Conservation (phyloP, 2,797 vertebrate species). For the Benthosema pterotum region DNA sequence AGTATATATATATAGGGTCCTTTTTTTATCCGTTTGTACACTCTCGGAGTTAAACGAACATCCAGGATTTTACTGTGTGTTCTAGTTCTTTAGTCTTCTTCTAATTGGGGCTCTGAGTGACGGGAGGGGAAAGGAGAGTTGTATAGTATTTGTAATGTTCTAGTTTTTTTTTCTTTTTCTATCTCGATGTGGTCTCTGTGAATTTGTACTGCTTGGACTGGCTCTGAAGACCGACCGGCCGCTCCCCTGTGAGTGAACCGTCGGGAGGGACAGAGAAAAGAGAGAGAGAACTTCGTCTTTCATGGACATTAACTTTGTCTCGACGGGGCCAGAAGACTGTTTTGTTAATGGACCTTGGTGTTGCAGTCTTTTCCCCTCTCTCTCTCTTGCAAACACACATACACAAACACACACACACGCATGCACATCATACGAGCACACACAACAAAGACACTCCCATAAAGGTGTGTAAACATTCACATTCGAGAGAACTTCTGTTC, state of each 20-base stretch:
- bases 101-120: slow-evolving; percentile 29
- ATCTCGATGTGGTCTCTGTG: slow-evolving; percentile 74
- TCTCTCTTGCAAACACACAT: slow-evolving; percentile 21
- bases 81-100: slow-evolving; percentile 66
- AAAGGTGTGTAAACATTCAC: neutral
- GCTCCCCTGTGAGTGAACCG: slow-evolving; percentile 33
- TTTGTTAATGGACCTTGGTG: slow-evolving; percentile 46
- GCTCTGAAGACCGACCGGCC: slow-evolving; percentile 50
- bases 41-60: too few relatives aligned
- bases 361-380: slow-evolving; percentile 25
- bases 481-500: slow-evolving; percentile 18
- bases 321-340: slow-evolving; percentile 51
- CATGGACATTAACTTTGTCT: slow-evolving; percentile 57
- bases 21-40: too few relatives aligned
- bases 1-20: too few relatives aligned
- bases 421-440: neutral
- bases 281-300: slow-evolving; percentile 36
- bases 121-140: slow-evolving; percentile 48
- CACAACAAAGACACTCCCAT: neutral
- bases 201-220: slow-evolving; percentile 68
- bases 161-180: slow-evolving; percentile 76
- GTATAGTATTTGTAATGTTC: slow-evolving; percentile 74
- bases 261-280: slow-evolving; percentile 19
- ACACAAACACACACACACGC: slow-evolving; percentile 3
- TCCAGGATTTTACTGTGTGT: neutral